Conservation (phyloP, 2,888 invertebrate genomes). For the Oasisia sp. region DNA sequence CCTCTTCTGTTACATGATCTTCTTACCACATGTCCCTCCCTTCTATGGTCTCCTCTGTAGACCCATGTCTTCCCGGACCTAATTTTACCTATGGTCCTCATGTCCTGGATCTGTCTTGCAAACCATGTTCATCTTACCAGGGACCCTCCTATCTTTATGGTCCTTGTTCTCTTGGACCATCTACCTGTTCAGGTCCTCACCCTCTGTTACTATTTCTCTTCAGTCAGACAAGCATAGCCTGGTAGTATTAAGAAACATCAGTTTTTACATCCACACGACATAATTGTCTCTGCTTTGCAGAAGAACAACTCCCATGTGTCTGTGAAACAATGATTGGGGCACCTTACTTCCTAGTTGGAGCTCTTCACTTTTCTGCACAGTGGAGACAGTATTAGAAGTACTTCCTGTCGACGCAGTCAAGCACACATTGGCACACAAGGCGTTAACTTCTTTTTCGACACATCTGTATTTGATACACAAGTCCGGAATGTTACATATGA, state of each 20-base stretch:
- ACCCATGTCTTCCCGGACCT: background rate
- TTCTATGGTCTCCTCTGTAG: background rate
- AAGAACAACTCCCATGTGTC: background rate
- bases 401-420: background rate
- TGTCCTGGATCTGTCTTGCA: background rate
- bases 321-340: background rate
- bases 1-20: background rate
- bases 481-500: background rate
- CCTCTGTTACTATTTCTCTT: background rate
- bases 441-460: background rate
- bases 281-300: background rate
- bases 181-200: background rate
- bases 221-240: background rate
- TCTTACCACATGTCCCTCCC: background rate
- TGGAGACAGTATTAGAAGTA: background rate
- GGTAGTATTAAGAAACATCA: background rate
- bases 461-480: background rate
- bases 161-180: background rate
- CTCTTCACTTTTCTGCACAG: background rate
- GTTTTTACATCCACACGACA: background rate
- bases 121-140: background rate
- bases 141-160: background rate
- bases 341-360: background rate
- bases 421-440: background rate
- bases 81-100: background rate